Evolutionary conservation across 2,888 invertebrate genomes (phyloP).

Genomic region (Parochlus steinenii): DNA sequence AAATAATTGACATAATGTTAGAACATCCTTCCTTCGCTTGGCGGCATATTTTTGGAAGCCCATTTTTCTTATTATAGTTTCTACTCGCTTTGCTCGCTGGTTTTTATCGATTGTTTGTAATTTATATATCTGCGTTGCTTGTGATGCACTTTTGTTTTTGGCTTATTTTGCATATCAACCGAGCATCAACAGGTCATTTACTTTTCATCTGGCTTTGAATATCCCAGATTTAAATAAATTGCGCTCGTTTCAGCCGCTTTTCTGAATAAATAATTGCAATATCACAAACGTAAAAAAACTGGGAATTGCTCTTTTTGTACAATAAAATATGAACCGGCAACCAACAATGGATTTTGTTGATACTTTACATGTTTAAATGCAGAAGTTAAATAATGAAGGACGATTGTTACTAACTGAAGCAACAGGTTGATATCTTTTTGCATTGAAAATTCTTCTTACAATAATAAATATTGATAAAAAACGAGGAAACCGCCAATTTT

Average conservation of each 20-base stretch:
- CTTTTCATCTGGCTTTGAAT: not conserved
- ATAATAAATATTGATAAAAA: too few species aligned
- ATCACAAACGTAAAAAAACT: too few species aligned
- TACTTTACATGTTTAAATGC: too few species aligned
- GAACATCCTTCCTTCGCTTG: too few species aligned
- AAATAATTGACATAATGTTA: too few species aligned
- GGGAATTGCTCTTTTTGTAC: not conserved
- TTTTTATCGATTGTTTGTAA: conserved; percentile 6
- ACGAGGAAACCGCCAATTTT: too few species aligned
- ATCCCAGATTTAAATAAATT: conserved; percentile 6
- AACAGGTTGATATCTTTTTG: too few species aligned
- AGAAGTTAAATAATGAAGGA: too few species aligned
- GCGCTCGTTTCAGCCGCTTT: not conserved
- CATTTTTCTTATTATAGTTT: conserved; percentile 8
- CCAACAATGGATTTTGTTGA: conserved; percentile 4
- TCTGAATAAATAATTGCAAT: conserved; percentile 4
- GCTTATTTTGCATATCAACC: conserved; percentile 8
- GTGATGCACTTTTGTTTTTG: not conserved
- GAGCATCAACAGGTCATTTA: conserved; percentile 7
- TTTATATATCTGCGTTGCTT: not conserved
- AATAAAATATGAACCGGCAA: conserved; percentile 6
- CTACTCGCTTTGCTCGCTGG: not conserved
- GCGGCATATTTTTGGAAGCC: too few species aligned
- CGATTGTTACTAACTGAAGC: too few species aligned
- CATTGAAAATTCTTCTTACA: too few species aligned